phyloP scores from a whole-genome alignment of 2,888 invertebrate genomes.

The Stenurella melanura region DNA sequence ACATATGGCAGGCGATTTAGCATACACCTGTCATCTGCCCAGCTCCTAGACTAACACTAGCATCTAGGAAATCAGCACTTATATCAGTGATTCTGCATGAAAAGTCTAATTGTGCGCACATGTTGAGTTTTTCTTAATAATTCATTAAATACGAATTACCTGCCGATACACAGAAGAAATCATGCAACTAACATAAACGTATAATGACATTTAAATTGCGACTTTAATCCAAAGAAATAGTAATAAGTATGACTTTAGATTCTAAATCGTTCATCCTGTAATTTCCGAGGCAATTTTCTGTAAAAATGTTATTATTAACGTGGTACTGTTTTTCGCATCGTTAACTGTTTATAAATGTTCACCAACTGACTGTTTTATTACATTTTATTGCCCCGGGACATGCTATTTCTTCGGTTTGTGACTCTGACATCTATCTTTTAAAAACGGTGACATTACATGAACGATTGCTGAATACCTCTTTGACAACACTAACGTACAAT shows the following conservation, averaged over 20 bases:
- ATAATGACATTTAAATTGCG: slow-evolving; percentile 63
- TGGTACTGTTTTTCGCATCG: slow-evolving; percentile 64
- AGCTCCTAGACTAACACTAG: neutral
- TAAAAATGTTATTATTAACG: slow-evolving; percentile 62
- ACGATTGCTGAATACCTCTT: slow-evolving; percentile 43
- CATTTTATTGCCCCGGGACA: slow-evolving; percentile 58
- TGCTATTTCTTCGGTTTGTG: slow-evolving; percentile 50
- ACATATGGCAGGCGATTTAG: too few relatives aligned
- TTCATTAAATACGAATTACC: slow-evolving; percentile 57
- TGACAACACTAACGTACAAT: slow-evolving; percentile 44
- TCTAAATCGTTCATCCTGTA: slow-evolving; percentile 61
- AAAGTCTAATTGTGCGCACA: slow-evolving; percentile 43
- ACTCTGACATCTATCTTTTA: slow-evolving; percentile 31
- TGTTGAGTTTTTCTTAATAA: slow-evolving; percentile 42
- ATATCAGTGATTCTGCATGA: slow-evolving; percentile 9
- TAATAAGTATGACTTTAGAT: slow-evolving; percentile 55
- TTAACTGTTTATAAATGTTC: slow-evolving; percentile 63
- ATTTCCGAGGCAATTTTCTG: slow-evolving; percentile 61
- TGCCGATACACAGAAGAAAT: slow-evolving; percentile 45
- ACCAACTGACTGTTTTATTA: slow-evolving; percentile 60
- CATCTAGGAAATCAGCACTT: neutral
- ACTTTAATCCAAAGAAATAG: slow-evolving; percentile 58
- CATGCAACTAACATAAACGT: slow-evolving; percentile 53
- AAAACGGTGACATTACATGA: slow-evolving; percentile 24
- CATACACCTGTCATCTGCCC: neutral